Percentiles rank a stretch among this genome's conserved stretches.
These are phyloP conservation scores for Phocoena phocoena DNA, from an alignment of 2,113 vertebrate genomes.

Conservation along the genomic window DNA sequence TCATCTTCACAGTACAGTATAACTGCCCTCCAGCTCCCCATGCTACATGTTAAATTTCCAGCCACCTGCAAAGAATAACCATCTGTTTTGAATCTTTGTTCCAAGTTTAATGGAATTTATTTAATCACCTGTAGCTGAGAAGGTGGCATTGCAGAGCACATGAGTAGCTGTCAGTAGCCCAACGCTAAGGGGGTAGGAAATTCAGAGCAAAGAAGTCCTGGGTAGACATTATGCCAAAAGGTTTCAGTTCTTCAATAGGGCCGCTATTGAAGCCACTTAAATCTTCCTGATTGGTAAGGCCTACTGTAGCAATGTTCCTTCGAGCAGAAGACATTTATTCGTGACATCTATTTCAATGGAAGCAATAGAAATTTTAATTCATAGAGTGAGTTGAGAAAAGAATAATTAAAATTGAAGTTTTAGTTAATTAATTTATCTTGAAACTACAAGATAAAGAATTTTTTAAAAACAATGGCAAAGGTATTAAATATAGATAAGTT, in stretches of 20 bases:
- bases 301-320: not conserved
- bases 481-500: not conserved
- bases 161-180: not conserved
- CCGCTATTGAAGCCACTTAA: not conserved
- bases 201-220: not conserved
- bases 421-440: not conserved
- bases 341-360: not conserved
- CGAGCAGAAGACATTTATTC: not conserved
- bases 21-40: not conserved
- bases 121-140: not conserved
- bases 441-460: not conserved
- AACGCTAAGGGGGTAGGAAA: not conserved
- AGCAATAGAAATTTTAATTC: not conserved
- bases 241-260: not conserved
- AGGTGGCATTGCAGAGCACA: not conserved
- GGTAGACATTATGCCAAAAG: not conserved
- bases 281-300: not conserved
- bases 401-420: not conserved
- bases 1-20: not conserved
- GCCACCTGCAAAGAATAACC: not conserved
- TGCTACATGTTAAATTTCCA: not conserved
- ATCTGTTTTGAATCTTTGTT: not conserved
- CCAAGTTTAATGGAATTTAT: not conserved
- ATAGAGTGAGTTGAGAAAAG: not conserved
- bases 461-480: not conserved